Base-by-base conservation (phyloP, 1,140 invertebrate genomes). In the Scaptomyza hsui region DNA sequence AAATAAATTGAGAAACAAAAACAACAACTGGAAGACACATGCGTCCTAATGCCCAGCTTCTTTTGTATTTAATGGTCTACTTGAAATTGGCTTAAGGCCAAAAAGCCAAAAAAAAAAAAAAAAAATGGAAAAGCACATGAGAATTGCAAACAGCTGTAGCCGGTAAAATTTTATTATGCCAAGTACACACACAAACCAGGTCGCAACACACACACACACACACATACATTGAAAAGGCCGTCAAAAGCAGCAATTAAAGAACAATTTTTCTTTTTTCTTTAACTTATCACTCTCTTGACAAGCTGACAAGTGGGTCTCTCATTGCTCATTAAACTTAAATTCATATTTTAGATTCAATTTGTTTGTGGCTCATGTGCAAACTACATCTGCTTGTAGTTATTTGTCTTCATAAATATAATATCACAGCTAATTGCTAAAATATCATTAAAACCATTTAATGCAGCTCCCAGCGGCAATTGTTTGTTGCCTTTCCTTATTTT, bases 141-240 rank as follows among this genome's bases (percentile, higher is more conserved):
- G 62, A 75, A 65, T 29, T 26, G 37, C 47, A 49, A 74, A 53
- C 75, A 74, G 71, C 78, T 65, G 59, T 35, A 29, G 37, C 32
- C 24, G 60, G 15, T 45, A 41, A 55, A 61, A 49, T 75, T 61
- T 65, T 78, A 83, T 78, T 78, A 69, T 85, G 79, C 79, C 79
- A 83, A 83, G 79, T 29, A 29, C 75, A 75, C 71, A 62, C 21
- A 57, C 18, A 60, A 72, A 71, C 42, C 65, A 64, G 79, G 79
- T 78, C 75, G 81, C 60, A 62, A 73, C 56, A 37, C 59, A 52
- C 32, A 52, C 1, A n/a, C 15, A 45, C 26, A 37, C 51, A 53
- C 12, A 53, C 16, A 18, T 9, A 29, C 7, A 29, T 6, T n/a
- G n/a, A 29, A 26, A 19, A 21, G 48, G 44, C 29, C 45, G 19